Evolutionary conservation across 2,888 invertebrate species (phyloP).

Genomic region (Elegia similella): DNA sequence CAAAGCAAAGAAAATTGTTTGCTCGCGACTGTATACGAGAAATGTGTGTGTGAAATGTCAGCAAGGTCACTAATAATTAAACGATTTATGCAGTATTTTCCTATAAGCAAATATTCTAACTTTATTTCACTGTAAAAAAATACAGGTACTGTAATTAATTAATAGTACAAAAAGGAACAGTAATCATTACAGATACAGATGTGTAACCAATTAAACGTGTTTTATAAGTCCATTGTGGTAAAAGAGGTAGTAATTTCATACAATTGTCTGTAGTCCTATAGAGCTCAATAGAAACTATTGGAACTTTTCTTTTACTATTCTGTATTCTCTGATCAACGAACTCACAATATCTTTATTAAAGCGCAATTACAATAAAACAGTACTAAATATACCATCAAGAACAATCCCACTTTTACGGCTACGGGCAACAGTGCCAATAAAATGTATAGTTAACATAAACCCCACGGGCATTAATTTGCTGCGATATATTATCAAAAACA

Average conservation of each 20-base stretch:
- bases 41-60: slow-evolving; percentile 4
- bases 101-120: background rate
- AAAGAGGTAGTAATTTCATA: no score
- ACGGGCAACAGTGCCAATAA: background rate
- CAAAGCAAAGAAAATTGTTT: slow-evolving; percentile 17
- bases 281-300: no score
- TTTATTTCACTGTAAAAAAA: no score
- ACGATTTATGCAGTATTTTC: background rate
- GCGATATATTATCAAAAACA: slow-evolving; percentile 25
- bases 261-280: no score
- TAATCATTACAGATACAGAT: no score
- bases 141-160: no score
- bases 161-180: no score
- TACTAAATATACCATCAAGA: background rate
- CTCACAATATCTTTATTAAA: background rate
- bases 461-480: slow-evolving; percentile 14
- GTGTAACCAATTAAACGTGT: no score
- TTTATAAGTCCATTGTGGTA: no score
- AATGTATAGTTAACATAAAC: background rate
- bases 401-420: background rate
- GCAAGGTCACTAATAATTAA: background rate
- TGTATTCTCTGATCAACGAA: background rate
- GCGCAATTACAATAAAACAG: background rate
- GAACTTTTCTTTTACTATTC: no score
- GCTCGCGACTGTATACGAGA: slow-evolving; percentile 10